Evolutionary conservation across 2,888 invertebrate genomes (phyloP).

Genomic region (Harpalus rufipes): DNA sequence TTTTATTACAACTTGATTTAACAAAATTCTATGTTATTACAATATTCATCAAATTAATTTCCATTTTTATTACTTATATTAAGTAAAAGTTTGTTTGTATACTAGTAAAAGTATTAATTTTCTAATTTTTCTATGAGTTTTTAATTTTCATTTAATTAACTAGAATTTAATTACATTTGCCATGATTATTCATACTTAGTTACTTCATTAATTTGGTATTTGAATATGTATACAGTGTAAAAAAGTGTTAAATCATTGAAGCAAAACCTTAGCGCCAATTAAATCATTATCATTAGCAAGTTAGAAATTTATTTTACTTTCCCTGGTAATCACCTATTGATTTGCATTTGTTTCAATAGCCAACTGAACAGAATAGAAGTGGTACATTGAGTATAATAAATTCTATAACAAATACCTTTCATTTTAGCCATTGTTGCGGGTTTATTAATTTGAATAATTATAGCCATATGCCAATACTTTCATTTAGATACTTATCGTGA

Average conservation of each 20-base stretch:
- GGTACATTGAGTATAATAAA: neutral
- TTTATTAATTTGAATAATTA: constrained; percentile 5
- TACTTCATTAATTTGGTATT: neutral
- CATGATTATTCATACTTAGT: neutral
- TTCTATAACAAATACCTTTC: constrained; percentile 3
- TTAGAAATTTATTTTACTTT: neutral
- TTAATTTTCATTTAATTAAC: neutral
- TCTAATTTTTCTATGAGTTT: neutral
- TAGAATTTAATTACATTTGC: neutral
- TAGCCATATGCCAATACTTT: neutral
- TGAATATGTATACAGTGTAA: neutral
- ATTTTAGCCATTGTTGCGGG: neutral
- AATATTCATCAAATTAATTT: neutral
- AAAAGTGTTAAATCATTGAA: constrained; percentile 3
- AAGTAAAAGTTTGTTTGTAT: constrained; percentile 1
- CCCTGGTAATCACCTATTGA: neutral
- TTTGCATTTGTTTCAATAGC: neutral
- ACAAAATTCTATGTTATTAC: neutral
- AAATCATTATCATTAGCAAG: neutral
- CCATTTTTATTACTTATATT: neutral
- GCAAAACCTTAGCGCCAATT: neutral
- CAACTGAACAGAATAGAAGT: neutral
- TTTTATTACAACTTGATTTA: neutral
- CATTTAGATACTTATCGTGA: neutral
- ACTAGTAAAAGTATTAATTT: neutral